Evolutionary conservation across 1,140 invertebrate species (phyloP), one percentile per base, ranked within the genome.

Genomic region (Drosophila erecta): DNA sequence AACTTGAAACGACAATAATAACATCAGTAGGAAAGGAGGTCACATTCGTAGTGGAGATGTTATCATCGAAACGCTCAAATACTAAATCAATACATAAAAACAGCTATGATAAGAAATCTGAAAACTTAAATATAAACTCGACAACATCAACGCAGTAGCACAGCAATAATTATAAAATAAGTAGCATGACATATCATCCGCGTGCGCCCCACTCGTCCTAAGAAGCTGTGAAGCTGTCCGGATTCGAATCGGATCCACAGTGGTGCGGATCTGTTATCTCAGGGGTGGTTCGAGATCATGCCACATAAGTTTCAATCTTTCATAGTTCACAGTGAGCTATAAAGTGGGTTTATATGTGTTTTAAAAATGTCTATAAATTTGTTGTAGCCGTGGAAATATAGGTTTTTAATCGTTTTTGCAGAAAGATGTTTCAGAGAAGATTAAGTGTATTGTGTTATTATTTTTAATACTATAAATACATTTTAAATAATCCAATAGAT

Each of bases 11-110:
- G 44, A 66, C 58, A 66, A 83, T 57, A 81, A 71, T 57, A 81
- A 71, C 77, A 62, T 70, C 53, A 74, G 62, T 60, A 73, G 55
- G 79, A 84, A 91, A 91, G 86, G 90, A 91, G 90, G 90, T 91
- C 90, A 91, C 62, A 87, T 78, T 87, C 73, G 83, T 81, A 79
- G 74, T 81, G 75, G 80, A 90, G 90, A 91, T 91, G 90, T 91
- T 91, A 91, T 91, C 90, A 84, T 80, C 81, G 65, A 79, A 80
- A 76, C 77, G 73, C 67, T 87, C 79, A 91, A 91, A 91, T 91
- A 91, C 90, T 91, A 91, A 91, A 91, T 91, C 90, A 91, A 91
- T 91, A 91, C 85, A 91, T 90, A 91, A 91, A 91, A 91, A 77
- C 79, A 80, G 46, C 84, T 89, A 89, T 47, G 79, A 89, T 89